Evolutionary conservation across 2,888 invertebrate genomes (phyloP).

Genomic region (Luffia ferchaultella): DNA sequence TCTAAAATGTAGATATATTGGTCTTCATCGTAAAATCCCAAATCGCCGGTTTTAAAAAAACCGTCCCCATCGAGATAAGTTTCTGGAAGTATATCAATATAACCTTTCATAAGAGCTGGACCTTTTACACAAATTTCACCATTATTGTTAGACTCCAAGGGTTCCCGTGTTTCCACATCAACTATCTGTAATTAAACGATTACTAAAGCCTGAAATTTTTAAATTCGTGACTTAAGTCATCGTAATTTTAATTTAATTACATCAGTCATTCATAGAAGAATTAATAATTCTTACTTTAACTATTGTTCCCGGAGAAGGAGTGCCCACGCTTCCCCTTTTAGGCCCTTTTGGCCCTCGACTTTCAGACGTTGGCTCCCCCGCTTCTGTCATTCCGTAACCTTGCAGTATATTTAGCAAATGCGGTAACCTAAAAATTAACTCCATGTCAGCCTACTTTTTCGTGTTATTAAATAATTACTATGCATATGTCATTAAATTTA

Average conservation of each 20-base stretch:
- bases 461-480: too few species aligned
- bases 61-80: constrained; percentile 34
- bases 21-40: constrained; percentile 41
- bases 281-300: too few species aligned
- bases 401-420: constrained; percentile 30
- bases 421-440: constrained; percentile 26
- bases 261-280: too few species aligned
- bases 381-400: constrained; percentile 49
- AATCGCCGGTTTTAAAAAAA: constrained; percentile 38
- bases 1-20: constrained; percentile 36
- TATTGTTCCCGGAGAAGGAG: constrained; percentile 20
- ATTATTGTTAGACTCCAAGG: constrained; percentile 44
- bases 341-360: constrained; percentile 35
- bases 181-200: constrained; percentile 41
- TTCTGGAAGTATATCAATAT: constrained; percentile 32
- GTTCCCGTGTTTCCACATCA: constrained; percentile 44
- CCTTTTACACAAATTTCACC: constrained; percentile 45
- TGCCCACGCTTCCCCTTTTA: constrained; percentile 42
- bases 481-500: too few species aligned
- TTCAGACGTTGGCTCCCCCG: constrained; percentile 32
- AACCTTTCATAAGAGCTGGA: constrained; percentile 41
- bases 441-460: too few species aligned
- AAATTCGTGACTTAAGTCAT: too few species aligned
- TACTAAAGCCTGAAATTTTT: too few species aligned
- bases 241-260: too few species aligned